Evolutionary conservation across 2,888 invertebrate genomes (phyloP), one percentile per base, ranked within the genome.

Genomic region (Elmis aenea): DNA sequence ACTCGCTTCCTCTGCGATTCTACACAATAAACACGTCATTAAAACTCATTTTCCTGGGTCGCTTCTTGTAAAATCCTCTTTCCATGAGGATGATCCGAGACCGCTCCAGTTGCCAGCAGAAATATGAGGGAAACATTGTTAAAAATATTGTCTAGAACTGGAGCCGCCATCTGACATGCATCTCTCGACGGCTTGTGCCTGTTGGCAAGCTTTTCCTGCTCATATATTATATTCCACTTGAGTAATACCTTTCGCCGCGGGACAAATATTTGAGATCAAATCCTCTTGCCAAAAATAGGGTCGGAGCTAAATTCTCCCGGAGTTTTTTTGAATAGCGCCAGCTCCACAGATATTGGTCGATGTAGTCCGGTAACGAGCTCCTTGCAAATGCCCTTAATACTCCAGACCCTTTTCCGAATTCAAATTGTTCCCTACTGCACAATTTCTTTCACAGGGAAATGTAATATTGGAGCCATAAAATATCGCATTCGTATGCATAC

Each of bases 1-100:
- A 45, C 47, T 45, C 42, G 47, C 50, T 46, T 47, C 45, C 49
- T 29, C 50, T 45, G 38, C 48, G 43, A 46, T 52, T 52, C 50
- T 49, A 46, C 47, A 55, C 55, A 54, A 54, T 57, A 56, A 58
- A 58, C 58, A 55, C 57, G 50, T 56, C 59, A 57, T 59, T 59
- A 58, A 59, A 59, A 57, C 56, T 53, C 52, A 53, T 58, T 56
- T 55, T 52, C 51, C 45, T 48, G 46, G 45, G 44, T 45, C 43
- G 51, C 44, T 42, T 42, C 42, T 32, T 38, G 21, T 40, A 21
- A 43, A 48, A 48, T 50, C 50, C 42, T 42, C 42, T 42, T 32
- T 29, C 33, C 23, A 22, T 24, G 13, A 22, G n/a, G 30, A 33
- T 26, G 27, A 22, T 27, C 24, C 25, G 21, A 14, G 33, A 8